These are phyloP conservation scores for Pristionchus fissidentatus DNA, from an alignment of 2,888 invertebrate genomes.

Conservation along the genomic window DNA sequence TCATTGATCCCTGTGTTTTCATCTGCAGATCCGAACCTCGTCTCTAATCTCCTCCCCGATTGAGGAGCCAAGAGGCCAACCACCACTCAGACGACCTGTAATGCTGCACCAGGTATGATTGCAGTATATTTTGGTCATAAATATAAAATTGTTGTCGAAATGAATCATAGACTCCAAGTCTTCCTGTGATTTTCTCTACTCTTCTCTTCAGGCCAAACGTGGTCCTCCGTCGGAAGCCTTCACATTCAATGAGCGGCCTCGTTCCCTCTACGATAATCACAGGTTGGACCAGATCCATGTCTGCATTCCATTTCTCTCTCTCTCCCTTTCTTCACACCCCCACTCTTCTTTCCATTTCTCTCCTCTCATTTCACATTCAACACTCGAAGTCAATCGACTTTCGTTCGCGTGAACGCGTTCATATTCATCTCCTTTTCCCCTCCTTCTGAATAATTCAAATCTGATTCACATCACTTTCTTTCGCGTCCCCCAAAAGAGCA, in stretches of 20 bases:
- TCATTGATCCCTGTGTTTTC: not conserved
- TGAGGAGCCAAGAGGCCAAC: not conserved
- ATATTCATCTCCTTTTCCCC: too few relatives aligned
- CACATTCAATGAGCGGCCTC: constrained; percentile 27
- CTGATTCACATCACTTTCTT: too few relatives aligned
- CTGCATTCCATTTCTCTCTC: not conserved
- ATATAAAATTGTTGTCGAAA: not conserved
- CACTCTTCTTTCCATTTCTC: not conserved
- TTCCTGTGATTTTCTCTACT: not conserved
- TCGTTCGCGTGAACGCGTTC: not conserved
- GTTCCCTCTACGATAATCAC: constrained; percentile 41
- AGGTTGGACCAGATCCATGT: too few relatives aligned
- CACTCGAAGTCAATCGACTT: not conserved
- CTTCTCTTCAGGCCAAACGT: constrained; percentile 26
- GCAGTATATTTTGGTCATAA: not conserved
- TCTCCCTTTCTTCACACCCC: not conserved
- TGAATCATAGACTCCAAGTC: not conserved
- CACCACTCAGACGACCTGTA: not conserved
- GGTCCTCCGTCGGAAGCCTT: constrained; percentile 43
- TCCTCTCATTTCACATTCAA: not conserved
- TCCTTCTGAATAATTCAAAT: too few relatives aligned
- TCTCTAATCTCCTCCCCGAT: not conserved
- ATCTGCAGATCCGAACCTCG: constrained; percentile 15
- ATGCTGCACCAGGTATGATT: constrained; percentile 33
- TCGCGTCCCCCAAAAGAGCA: too few relatives aligned